Evolutionary conservation across 2,797 vertebrate species (phyloP).

Genomic region (Enteromius treurensis): DNA sequence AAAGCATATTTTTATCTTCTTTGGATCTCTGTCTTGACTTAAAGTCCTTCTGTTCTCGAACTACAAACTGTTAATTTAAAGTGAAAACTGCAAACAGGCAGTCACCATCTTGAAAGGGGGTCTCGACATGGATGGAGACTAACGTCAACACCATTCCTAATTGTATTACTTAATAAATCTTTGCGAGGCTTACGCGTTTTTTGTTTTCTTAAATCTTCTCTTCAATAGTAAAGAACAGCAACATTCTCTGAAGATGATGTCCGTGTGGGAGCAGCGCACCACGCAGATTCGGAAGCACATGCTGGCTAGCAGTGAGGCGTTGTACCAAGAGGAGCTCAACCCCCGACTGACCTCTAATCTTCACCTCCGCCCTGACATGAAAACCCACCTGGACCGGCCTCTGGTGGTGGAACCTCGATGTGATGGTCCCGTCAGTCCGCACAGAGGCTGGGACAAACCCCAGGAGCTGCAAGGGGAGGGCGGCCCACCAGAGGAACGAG

Average conservation of each 20-base stretch:
- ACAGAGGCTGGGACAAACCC: conserved; percentile 60
- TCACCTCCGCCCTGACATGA: conserved; percentile 89
- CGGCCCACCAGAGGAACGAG: conserved; percentile 53
- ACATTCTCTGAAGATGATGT: conserved; percentile 88
- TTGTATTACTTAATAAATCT: conserved; percentile 1
- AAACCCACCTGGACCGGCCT: conserved; percentile 91
- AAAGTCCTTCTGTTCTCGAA: not conserved
- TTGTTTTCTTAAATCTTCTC: not conserved
- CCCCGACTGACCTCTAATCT: conserved; percentile 82
- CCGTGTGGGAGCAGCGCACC: conserved; percentile 94
- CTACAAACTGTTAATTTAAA: not conserved
- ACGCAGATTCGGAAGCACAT: conserved; percentile 90
- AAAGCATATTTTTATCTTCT: not conserved
- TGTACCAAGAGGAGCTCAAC: conserved; percentile 86
- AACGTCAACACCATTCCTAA: conserved; percentile 6
- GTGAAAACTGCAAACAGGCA: not conserved
- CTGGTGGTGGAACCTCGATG: conserved; percentile 85
- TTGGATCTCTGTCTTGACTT: not conserved
- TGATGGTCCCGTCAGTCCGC: conserved; percentile 66
- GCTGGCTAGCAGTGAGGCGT: conserved; percentile 87
- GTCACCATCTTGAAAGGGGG: conserved; percentile 56
- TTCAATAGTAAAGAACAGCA: conserved; percentile 87
- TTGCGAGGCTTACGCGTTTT: not conserved
- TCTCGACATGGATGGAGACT: conserved; percentile 63
- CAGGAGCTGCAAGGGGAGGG: conserved; percentile 57